These are phyloP conservation scores for Fundulus diaphanus DNA, from an alignment of 2,797 vertebrate genomes.

Conservation along the genomic window DNA sequence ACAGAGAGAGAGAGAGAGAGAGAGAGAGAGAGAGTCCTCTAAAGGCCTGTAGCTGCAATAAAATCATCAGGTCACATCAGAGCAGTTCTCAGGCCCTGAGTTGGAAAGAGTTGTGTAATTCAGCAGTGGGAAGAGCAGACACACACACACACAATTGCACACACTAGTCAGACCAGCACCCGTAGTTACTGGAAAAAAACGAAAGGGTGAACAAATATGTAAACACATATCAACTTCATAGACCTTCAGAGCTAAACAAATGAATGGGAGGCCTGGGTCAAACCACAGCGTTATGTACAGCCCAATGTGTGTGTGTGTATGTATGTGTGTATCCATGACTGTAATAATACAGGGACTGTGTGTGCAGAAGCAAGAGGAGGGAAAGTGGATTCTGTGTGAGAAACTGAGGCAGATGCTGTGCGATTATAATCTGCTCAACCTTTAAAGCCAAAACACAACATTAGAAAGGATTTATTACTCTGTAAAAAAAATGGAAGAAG, in stretches of 20 bases:
- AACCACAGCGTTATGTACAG: constrained; percentile 68
- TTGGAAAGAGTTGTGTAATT: constrained; percentile 81
- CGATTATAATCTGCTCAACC: constrained; percentile 56
- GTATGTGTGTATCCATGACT: constrained; percentile 61
- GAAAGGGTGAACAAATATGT: constrained; percentile 80
- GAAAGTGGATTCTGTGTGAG: constrained; percentile 9
- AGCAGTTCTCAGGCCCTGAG: constrained; percentile 77
- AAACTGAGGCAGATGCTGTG: constrained; percentile 35
- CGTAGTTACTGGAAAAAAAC: constrained; percentile 76
- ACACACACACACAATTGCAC: constrained; percentile 19
- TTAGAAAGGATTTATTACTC: constrained; percentile 27
- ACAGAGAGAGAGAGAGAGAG: constrained; percentile 15
- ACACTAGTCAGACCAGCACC: constrained; percentile 53
- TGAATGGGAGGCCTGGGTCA: constrained; percentile 80
- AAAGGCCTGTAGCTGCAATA: constrained; percentile 75
- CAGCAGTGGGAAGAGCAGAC: constrained; percentile 55
- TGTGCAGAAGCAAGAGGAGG: constrained; percentile 14
- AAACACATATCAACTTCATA: constrained; percentile 80
- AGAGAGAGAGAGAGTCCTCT: constrained; percentile 49
- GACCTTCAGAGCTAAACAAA: constrained; percentile 79
- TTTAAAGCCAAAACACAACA: constrained; percentile 48
- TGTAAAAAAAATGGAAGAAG: not conserved
- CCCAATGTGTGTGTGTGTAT: constrained; percentile 21
- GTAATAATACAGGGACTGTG: constrained; percentile 55
- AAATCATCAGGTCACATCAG: constrained; percentile 82